Evolutionary conservation across 1,140 invertebrate species (phyloP), one percentile per base, ranked within the genome.

Genomic region (Zaprionus davidi): DNA sequence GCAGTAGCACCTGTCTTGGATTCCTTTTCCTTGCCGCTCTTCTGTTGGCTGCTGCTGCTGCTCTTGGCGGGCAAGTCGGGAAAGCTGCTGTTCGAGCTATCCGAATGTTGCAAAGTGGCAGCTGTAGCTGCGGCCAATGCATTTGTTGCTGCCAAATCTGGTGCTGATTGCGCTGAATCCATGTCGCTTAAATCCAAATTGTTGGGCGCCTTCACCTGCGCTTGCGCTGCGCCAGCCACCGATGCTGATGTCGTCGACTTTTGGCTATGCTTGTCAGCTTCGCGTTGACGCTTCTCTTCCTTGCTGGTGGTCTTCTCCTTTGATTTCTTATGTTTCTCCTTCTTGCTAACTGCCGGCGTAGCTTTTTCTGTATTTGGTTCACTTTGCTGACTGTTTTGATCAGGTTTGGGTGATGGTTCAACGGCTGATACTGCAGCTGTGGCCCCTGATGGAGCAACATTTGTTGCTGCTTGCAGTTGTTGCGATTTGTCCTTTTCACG

Each of bases 41-140:
- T 86, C 20, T 20, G 44, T 26, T n/a, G 38, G n/a, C 26, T 55
- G 11, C 55, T 34, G 31, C 24, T 31, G 9, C 51, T 79, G 17
- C 70, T 22, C 31, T 78, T 81, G 15, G 82, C 81, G 5, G 81
- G 90, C 79, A 92, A 24, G 58, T 92, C 92, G 3, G 87, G 86
- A 58, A 92, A 91, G 55, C 92, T 93, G 44, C 91, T 93, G 88
- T 80, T 93, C 60, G 71, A 93, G 90, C 79, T 94, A 76, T 81
- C 93, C 71, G 81, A 92, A 56, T 92, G 88, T 22, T 91, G 88
- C 1, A 90, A 55, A 1, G 84, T 90, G 64, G 86, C 85, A n/a
- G 91, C 91, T 22, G 93, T 76, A 5, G 80, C 71, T 1, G 75
- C 82, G 13, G 84, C 73, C 44, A 85, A n/a, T 0, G 82, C 82